A percentile compares a stretch with the other conserved stretches of the same genome.
Evolutionary conservation across 2,888 invertebrate species (phyloP).

Genomic region (Drosophila sordidula): DNA sequence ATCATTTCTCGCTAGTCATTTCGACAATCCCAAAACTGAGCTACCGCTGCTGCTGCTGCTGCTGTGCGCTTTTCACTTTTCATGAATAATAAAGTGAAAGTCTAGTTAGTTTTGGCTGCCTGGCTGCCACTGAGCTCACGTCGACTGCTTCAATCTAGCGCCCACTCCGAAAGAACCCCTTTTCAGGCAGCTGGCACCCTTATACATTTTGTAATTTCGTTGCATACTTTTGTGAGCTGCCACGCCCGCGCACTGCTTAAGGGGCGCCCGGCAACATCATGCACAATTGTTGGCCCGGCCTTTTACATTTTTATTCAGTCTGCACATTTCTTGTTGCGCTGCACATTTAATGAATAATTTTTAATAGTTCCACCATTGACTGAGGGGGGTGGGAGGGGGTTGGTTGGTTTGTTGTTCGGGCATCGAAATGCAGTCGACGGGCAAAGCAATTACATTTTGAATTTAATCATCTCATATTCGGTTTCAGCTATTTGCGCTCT

Average conservation of each 20-base stretch:
- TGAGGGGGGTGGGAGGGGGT: background rate
- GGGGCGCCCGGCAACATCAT: conserved; percentile 40
- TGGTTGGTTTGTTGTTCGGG: conserved; percentile 12
- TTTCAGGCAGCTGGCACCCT: conserved; percentile 24
- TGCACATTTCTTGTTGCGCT: conserved; percentile 61
- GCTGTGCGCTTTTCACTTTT: conserved; percentile 72
- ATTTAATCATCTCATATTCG: conserved; percentile 27
- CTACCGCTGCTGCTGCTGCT: conserved; percentile 39
- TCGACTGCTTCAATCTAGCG: conserved; percentile 27
- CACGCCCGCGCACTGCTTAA: conserved; percentile 33
- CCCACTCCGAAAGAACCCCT: conserved; percentile 1
- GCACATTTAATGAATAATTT: conserved; percentile 77
- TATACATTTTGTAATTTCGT: conserved; percentile 74
- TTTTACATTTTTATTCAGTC: conserved; percentile 63
- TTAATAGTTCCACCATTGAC: conserved; percentile 65
- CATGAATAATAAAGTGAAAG: conserved; percentile 79
- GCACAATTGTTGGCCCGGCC: conserved; percentile 48
- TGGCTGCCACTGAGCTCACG: conserved; percentile 39
- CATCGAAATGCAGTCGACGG: conserved; percentile 9
- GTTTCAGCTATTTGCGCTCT: background rate
- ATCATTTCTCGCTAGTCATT: conserved; percentile 68
- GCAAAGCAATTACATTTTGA: conserved; percentile 38
- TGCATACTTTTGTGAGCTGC: conserved; percentile 69
- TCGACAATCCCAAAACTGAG: conserved; percentile 66
- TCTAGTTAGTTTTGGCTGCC: conserved; percentile 72